phyloP scores from a whole-genome alignment of 2,888 invertebrate genomes.

The Drosophila barbarae region DNA sequence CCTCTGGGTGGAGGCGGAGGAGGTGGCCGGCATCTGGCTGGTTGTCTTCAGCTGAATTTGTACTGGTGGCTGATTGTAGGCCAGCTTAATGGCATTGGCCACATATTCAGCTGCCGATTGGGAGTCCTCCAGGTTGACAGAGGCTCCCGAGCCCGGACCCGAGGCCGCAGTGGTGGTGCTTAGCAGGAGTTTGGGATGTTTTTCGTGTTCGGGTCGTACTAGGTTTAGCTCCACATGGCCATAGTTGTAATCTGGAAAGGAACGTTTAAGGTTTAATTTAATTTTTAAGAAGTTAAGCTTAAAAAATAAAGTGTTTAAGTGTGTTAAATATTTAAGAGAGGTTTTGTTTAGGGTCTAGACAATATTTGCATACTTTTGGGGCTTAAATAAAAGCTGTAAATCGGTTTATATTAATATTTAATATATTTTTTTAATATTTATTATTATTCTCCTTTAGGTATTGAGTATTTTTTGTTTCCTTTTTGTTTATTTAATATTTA shows the following conservation, averaged over 20 bases:
- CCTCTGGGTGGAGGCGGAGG: conserved; percentile 43
- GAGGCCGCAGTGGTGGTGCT: conserved; percentile 45
- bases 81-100: conserved; percentile 77
- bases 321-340: not conserved
- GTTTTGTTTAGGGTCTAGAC: not conserved
- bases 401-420: not conserved
- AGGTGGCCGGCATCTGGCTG: conserved; percentile 1
- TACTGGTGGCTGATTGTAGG: conserved; percentile 54
- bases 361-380: conserved; percentile 6
- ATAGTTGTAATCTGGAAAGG: conserved; percentile 64
- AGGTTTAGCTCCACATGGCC: conserved; percentile 76
- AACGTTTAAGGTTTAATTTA: too few relatives aligned
- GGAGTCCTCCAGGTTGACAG: conserved; percentile 67
- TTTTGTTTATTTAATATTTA: too few relatives aligned
- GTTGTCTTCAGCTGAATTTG: conserved; percentile 22
- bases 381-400: not conserved
- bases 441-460: not conserved
- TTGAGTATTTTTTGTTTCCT: not conserved
- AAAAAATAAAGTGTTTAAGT: too few relatives aligned
- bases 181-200: conserved; percentile 46
- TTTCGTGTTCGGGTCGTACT: conserved; percentile 70
- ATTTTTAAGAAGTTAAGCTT: not conserved
- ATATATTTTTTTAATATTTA: not conserved
- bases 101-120: conserved; percentile 79
- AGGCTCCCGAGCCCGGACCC: conserved; percentile 16